These are phyloP conservation scores for Pachyramphus minor DNA, from an alignment of 2,113 vertebrate species.

Conservation along the genomic window DNA sequence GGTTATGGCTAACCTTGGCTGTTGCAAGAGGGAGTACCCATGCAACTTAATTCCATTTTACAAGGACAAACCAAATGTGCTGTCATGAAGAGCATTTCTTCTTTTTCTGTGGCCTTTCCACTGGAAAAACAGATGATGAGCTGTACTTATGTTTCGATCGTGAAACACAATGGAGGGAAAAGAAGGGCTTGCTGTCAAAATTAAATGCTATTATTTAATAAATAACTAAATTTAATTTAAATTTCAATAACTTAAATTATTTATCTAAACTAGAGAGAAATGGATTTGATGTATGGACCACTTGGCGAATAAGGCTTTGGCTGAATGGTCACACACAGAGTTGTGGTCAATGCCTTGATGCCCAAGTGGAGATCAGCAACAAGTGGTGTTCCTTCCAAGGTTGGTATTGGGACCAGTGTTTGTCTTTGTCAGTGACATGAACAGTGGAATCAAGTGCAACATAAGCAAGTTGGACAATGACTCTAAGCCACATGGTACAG, in stretches of 20 bases:
- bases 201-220: neutral
- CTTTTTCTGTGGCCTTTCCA: neutral
- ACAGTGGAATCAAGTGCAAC: neutral
- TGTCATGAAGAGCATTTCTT: neutral
- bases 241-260: neutral
- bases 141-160: neutral
- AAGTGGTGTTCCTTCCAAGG: neutral
- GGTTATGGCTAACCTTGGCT: neutral
- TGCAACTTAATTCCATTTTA: neutral
- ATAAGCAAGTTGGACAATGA: too few relatives aligned
- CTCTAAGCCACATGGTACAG: neutral
- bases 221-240: neutral
- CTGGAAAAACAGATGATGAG: neutral
- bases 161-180: neutral
- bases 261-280: neutral
- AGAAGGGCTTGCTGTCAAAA: neutral
- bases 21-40: neutral
- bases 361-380: neutral
- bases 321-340: neutral
- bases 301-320: neutral
- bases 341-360: neutral
- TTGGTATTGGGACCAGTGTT: accelerated
- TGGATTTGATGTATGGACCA: neutral
- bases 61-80: neutral
- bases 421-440: neutral